Evolutionary conservation across 2,797 vertebrate genomes (phyloP).

Genomic region (Philypnodon macrostomus): DNA sequence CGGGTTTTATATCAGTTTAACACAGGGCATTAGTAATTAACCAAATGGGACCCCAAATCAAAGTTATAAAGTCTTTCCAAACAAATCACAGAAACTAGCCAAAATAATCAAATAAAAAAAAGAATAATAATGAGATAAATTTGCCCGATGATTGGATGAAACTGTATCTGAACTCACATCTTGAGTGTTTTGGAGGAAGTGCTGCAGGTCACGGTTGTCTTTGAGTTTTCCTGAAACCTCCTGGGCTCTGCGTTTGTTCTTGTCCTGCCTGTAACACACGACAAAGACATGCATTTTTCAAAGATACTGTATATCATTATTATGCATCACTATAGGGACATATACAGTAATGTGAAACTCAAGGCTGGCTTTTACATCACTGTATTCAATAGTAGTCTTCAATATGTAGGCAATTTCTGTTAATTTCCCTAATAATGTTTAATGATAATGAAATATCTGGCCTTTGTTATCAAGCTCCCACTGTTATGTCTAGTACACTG

Average conservation of each 20-base stretch:
- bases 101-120: conserved; percentile 14
- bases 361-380: too few relatives aligned
- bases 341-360: too few relatives aligned
- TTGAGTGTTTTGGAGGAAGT: conserved; percentile 92
- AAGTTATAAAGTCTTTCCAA: too few relatives aligned
- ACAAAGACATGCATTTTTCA: conserved; percentile 17
- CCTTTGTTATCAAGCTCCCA: too few relatives aligned
- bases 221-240: conserved; percentile 80
- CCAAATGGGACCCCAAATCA: conserved; percentile 38
- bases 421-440: too few relatives aligned
- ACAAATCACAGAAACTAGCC: conserved; percentile 20
- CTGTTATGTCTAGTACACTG: too few relatives aligned
- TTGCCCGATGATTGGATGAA: conserved; percentile 4
- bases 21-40: conserved; percentile 36
- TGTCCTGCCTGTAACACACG: conserved; percentile 73
- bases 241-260: conserved; percentile 77
- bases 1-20: conserved; percentile 32
- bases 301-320: neutral
- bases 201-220: conserved; percentile 90
- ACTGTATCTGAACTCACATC: conserved; percentile 80
- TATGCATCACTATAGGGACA: neutral
- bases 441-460: too few relatives aligned
- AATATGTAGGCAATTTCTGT: too few relatives aligned
- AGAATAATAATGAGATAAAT: conserved; percentile 7
- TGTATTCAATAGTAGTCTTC: too few relatives aligned